Conservation (phyloP, 1,140 invertebrate genomes). For the Drosophila aff. region DNA sequence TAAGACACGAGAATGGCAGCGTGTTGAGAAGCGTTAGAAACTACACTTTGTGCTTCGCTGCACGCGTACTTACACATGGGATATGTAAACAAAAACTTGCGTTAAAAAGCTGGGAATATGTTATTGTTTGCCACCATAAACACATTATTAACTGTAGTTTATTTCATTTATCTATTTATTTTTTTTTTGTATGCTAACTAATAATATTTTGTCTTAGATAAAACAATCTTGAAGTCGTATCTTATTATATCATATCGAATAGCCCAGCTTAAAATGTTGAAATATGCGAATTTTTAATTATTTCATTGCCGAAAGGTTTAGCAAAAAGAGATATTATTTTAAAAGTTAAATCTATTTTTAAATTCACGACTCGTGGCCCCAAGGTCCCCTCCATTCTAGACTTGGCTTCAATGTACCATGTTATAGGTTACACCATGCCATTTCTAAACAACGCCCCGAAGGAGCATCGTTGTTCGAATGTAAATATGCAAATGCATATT, state of each 20-base stretch:
- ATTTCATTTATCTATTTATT: no score
- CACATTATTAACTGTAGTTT: no score
- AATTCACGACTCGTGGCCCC: background rate
- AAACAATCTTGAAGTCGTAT: no score
- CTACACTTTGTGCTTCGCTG: constrained; percentile 4
- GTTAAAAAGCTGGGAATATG: background rate
- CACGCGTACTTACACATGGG: constrained; percentile 29
- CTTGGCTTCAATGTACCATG: background rate
- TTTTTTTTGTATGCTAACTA: no score
- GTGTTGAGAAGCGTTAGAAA: constrained; percentile 2
- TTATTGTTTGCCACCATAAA: background rate
- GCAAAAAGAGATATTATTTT: no score
- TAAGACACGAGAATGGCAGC: constrained; percentile 1
- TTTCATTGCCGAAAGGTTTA: no score
- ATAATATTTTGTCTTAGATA: no score
- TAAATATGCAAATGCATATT: background rate
- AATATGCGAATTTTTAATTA: no score
- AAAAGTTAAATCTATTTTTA: background rate
- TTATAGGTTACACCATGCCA: background rate
- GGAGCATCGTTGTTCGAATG: background rate
- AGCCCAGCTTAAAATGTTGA: no score
- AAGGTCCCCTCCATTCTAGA: background rate
- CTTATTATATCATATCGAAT: no score
- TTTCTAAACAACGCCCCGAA: background rate
- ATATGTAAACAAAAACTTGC: constrained; percentile 15